Evolutionary conservation across 2,888 invertebrate species (phyloP).

Genomic region (Hypselothyrea guttata): DNA sequence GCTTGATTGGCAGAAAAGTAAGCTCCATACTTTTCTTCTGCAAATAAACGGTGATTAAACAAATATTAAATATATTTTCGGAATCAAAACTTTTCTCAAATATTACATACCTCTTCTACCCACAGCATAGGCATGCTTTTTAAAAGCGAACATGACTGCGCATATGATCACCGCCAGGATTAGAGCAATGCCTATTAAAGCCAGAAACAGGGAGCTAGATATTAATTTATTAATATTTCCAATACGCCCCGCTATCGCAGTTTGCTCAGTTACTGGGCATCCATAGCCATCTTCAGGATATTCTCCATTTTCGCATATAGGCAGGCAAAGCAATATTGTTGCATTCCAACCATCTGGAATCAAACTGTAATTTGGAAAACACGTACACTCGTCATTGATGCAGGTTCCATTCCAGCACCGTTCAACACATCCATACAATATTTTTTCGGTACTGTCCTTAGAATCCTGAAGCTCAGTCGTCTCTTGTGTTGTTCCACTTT

Average conservation of each 20-base stretch:
- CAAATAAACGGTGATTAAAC: neutral
- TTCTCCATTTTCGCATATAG: conserved; percentile 39
- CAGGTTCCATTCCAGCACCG: conserved; percentile 56
- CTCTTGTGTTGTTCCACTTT: neutral
- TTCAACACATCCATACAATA: conserved; percentile 11
- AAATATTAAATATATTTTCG: neutral
- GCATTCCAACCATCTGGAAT: conserved; percentile 3
- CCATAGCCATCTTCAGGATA: conserved; percentile 18
- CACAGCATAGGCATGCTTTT: conserved; percentile 40
- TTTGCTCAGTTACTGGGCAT: conserved; percentile 10
- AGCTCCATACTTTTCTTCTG: conserved; percentile 52
- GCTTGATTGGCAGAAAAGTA: conserved; percentile 40
- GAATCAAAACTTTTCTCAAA: neutral
- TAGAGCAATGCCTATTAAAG: conserved; percentile 10
- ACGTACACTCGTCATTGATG: conserved; percentile 29
- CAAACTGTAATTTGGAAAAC: conserved; percentile 33
- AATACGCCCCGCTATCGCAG: conserved; percentile 1
- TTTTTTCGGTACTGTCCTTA: neutral
- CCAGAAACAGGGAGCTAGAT: conserved; percentile 24
- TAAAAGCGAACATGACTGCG: conserved; percentile 35
- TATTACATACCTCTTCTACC: conserved; percentile 40
- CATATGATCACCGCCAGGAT: conserved; percentile 36
- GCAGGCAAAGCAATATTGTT: conserved; percentile 36
- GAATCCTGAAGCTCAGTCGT: neutral
- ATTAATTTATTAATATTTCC: conserved; percentile 2